These are phyloP conservation scores for Phalacrocorax brasilianus DNA, from an alignment of 2,113 vertebrate genomes.

Conservation along the genomic window DNA sequence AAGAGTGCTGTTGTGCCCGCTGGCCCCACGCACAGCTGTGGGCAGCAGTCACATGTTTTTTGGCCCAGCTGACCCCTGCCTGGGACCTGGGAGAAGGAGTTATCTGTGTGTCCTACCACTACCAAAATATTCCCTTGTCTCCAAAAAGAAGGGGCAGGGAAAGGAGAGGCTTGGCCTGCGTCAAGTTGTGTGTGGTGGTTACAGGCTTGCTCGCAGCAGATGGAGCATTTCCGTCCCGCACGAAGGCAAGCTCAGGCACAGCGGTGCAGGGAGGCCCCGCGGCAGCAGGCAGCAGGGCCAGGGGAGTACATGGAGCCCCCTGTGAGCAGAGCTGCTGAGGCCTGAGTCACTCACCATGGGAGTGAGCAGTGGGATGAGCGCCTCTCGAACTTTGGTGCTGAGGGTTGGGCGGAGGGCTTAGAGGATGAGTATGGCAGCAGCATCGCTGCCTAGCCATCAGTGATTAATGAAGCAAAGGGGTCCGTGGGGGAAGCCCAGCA, in stretches of 20 bases:
- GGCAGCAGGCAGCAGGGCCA: accelerated
- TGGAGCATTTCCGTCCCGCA: not conserved
- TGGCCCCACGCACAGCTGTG: not conserved
- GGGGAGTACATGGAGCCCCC: not conserved
- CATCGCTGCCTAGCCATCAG: no score
- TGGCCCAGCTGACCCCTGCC: not conserved
- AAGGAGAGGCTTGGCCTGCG: not conserved
- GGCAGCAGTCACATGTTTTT: accelerated
- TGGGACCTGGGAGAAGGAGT: not conserved
- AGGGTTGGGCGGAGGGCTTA: not conserved
- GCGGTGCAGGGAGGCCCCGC: no score
- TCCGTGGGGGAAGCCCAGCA: no score
- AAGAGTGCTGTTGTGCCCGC: not conserved
- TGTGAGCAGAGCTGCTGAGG: not conserved
- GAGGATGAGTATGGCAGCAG: not conserved
- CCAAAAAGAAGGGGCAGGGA: not conserved
- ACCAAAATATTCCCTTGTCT: not conserved
- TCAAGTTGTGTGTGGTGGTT: accelerated
- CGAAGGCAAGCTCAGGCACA: not conserved
- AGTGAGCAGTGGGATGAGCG: not conserved
- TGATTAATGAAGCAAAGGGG: not conserved
- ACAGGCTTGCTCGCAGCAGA: accelerated
- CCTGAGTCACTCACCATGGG: accelerated
- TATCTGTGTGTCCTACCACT: not conserved
- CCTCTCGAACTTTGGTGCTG: no score